Base-by-base conservation (phyloP, 2,888 invertebrate genomes). In the Plagodis pulveraria region DNA sequence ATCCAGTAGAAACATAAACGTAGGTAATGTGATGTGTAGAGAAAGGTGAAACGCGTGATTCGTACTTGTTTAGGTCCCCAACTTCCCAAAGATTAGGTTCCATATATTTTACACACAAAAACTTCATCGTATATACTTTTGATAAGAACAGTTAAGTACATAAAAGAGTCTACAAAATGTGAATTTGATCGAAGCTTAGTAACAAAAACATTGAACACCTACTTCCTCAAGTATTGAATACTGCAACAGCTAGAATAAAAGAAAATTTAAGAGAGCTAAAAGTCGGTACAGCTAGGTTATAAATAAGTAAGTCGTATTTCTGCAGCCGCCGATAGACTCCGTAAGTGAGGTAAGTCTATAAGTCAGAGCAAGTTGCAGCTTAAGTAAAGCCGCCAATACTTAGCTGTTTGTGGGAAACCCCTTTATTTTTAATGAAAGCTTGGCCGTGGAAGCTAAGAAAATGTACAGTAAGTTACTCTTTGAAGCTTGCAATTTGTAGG, bases 391-490 rank as follows among this genome's bases (percentile, higher is more conserved):
- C 50, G 65, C 71, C 74, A 72, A 71, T 73, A 71, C 70, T 70
- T 69, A 76, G 73, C 72, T 66, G 65, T 63, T 71, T 65, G 64
- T 49, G 62, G 63, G 68, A 67, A 65, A 64, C 51, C 68, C 67
- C 70, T 78, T 74, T 73, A 80, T 78, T 77, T 81, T 80, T 81
- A 81, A 80, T 79, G 80, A 78, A 73, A 64, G 40, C 65, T 58
- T 49, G 65, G 63, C 65, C 62, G 54, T 60, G 54, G 40, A 52
- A 47, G 50, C 48, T 57, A 41, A 43, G 55, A 48, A 70, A 74
- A 45, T 51, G 50, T 51, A 44, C 33, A 6, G 38, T 36, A 45
- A 58, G 49, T 54, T 55, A 50, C 42, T 51, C 51, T 55, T 59
- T 55, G 55, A 55, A 6, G 55, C 35, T 44, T 51, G 33, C 12